Base-by-base conservation (phyloP, 2,888 invertebrate species). In the Meiosimyza decipiens region DNA sequence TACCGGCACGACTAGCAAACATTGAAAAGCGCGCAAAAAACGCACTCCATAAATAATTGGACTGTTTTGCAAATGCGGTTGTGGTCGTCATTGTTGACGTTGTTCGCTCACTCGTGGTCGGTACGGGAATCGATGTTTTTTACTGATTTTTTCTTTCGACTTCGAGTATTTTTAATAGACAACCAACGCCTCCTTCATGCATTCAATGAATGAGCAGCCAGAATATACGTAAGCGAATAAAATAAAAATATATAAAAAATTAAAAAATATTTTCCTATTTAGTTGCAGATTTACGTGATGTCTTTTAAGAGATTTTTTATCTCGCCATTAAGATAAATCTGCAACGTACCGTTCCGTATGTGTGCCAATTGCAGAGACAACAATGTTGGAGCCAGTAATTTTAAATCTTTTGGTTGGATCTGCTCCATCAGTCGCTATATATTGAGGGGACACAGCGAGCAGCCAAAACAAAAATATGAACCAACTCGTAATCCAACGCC, bases 241-340 rank as follows among this genome's bases (percentile, higher is more conserved):
- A 28, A 40, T 40, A 40, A 40, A 40, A 40, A 40, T 40, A 28
- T 3, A 40, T 40, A 40, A 40, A 40, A 40, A 7, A 40, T 4
- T 7, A 3, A 40, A 7, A 40, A 40, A 40, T 40, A 71, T 49
- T 71, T 64, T 16, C 47, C 65, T 59, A 49, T 71, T 71, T 55
- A 52, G 57, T 57, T 59, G 71, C 40, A 51, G 65, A 65, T 65
- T 49, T 50, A 63, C 59, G 63, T 54, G 54, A 62, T 70, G 68
- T 68, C 57, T 59, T 68, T 18, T 28, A 40, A n/a, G 70, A 52
- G 52, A 40, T 40, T 40, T 40, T 70, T 70, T 63, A 70, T 70
- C 70, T 62, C 63, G 70, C 22, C 70, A 70, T 70, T 70, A 70
- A 70, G 70, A 70, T 70, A 40, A 40, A 40, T 40, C 40, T 9